Percentiles rank a stretch among this genome's conserved stretches.
These are phyloP conservation scores for Lasioglossum lativentre DNA, from an alignment of 2,888 invertebrate genomes.

Conservation along the genomic window DNA sequence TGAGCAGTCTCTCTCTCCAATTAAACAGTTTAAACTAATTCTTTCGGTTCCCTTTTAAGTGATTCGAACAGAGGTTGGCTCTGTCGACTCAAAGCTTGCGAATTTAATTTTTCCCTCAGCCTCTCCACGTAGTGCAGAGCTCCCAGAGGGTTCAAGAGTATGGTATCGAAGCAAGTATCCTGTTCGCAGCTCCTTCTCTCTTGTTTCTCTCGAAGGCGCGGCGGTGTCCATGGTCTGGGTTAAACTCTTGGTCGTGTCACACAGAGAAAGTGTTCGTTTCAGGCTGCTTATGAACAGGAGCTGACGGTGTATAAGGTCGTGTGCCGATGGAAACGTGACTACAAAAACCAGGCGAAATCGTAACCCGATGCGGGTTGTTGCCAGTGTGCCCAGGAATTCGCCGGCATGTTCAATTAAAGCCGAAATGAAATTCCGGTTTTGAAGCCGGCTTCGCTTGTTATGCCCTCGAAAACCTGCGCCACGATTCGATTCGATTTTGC, in stretches of 20 bases:
- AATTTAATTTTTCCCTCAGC: background rate
- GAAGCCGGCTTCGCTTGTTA: background rate
- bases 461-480: background rate
- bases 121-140: background rate
- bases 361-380: background rate
- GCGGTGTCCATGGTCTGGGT: background rate
- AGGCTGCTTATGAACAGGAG: slow-evolving; percentile 7
- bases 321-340: background rate
- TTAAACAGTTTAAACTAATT: background rate
- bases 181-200: background rate
- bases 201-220: background rate
- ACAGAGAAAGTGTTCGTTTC: slow-evolving; percentile 11
- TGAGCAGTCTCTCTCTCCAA: background rate
- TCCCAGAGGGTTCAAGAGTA: background rate
- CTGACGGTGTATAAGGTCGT: background rate
- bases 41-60: background rate
- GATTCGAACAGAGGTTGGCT: background rate
- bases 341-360: background rate
- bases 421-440: background rate
- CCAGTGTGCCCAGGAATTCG: background rate
- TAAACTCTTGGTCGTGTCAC: background rate
- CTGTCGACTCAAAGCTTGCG: background rate
- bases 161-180: background rate
- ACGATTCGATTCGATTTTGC: background rate
- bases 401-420: background rate